These are phyloP conservation scores for Callinectes sapidus DNA, from an alignment of 2,888 invertebrate species.

Conservation along the genomic window DNA sequence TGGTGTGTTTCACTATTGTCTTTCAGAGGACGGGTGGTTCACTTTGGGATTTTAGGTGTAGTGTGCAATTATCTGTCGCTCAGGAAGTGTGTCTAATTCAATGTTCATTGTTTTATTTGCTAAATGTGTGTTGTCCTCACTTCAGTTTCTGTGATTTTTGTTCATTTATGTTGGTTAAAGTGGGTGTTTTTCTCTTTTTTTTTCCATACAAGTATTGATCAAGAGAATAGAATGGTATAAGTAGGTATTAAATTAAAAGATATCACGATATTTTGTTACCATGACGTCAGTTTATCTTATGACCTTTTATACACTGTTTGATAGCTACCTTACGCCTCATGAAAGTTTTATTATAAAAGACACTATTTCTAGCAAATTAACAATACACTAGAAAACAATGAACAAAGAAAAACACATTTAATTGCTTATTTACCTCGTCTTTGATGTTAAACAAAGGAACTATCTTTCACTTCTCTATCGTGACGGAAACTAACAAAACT, in stretches of 20 bases:
- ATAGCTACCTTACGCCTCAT: too few relatives aligned
- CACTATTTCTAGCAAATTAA: neutral
- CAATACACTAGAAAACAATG: neutral
- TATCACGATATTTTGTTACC: too few relatives aligned
- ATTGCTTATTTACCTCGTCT: neutral
- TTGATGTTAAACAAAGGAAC: neutral
- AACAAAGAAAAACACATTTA: neutral
- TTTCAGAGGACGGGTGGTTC: slow-evolving; percentile 5
- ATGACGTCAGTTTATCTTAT: neutral
- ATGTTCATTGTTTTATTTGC: neutral
- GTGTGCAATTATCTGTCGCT: neutral
- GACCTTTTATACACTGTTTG: too few relatives aligned
- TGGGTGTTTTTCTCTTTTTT: neutral
- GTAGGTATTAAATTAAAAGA: too few relatives aligned
- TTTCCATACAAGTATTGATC: neutral
- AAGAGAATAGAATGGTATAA: too few relatives aligned
- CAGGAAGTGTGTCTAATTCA: neutral
- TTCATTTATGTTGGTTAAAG: neutral
- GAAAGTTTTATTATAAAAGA: neutral
- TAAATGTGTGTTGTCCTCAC: neutral
- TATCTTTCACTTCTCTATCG: neutral
- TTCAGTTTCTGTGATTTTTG: neutral
- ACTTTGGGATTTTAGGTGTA: neutral
- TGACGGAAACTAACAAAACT: neutral
- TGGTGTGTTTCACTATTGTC: neutral